These are phyloP conservation scores for Amiota mariae DNA, from an alignment of 2,888 invertebrate genomes.

Conservation along the genomic window DNA sequence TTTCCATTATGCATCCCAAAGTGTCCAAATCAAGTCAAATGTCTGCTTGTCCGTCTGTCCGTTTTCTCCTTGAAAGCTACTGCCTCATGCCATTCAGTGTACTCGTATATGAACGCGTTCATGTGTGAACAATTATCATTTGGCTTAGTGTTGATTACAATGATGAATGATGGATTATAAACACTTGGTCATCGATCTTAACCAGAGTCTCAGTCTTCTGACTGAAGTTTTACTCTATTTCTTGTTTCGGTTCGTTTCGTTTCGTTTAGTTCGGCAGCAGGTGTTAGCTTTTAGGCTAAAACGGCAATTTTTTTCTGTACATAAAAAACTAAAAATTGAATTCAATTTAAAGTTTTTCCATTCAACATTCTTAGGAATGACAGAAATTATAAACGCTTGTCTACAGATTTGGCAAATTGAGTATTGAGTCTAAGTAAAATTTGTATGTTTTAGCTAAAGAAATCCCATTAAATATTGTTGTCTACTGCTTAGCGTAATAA, in stretches of 20 bases:
- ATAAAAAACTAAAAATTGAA: constrained; percentile 20
- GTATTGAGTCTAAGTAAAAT: too few relatives aligned
- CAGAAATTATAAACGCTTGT: constrained; percentile 29
- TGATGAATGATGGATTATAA: constrained; percentile 57
- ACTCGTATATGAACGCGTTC: background rate
- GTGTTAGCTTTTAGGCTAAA: constrained; percentile 19
- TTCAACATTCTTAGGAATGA: constrained; percentile 36
- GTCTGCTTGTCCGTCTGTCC: background rate
- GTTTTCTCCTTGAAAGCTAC: background rate
- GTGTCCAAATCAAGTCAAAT: background rate
- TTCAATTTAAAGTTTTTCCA: constrained; percentile 31
- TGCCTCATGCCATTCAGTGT: background rate
- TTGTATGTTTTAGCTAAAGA: too few relatives aligned
- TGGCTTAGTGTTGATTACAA: constrained; percentile 55
- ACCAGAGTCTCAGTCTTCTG: constrained; percentile 28
- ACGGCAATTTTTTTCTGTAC: constrained; percentile 20
- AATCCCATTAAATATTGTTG: too few relatives aligned
- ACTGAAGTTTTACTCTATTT: constrained; percentile 23
- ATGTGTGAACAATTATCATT: constrained; percentile 24
- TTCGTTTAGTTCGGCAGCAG: background rate
- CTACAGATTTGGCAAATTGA: too few relatives aligned
- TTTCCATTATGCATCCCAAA: constrained; percentile 58
- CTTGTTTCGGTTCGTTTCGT: background rate
- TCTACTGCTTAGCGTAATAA: too few relatives aligned
- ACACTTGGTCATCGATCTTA: constrained; percentile 48